phyloP scores from a whole-genome alignment of 2,113 vertebrate species.

The Gorsachius goisagi region DNA sequence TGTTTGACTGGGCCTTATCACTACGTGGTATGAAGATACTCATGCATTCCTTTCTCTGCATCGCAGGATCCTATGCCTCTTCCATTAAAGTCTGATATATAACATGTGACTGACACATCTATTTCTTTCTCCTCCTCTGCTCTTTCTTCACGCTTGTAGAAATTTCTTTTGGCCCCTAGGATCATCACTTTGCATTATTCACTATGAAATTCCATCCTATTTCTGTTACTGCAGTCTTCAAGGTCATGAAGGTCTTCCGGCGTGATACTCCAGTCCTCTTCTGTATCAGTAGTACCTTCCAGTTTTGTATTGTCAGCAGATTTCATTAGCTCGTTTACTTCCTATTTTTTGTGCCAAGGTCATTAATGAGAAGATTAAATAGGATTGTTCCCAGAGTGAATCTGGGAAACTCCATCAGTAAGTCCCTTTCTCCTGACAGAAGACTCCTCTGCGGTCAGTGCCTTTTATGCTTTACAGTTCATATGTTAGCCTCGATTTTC shows the following conservation, averaged over 20 bases:
- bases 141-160: not conserved
- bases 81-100: not conserved
- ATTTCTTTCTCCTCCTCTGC: not conserved
- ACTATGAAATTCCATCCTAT: not conserved
- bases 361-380: slow-evolving; percentile 26
- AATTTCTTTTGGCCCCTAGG: not conserved
- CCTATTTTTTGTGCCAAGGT: slow-evolving; percentile 3
- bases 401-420: not conserved
- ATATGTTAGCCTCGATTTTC: not conserved
- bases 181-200: not conserved
- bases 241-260: not conserved
- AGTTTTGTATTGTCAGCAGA: not conserved
- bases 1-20: not conserved
- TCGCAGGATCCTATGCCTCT: not conserved
- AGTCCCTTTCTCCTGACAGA: not conserved
- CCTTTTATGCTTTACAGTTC: not conserved
- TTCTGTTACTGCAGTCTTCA: not conserved
- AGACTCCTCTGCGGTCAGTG: not conserved
- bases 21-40: not conserved
- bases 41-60: not conserved
- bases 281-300: not conserved
- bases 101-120: not conserved
- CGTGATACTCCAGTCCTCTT: not conserved
- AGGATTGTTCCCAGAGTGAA: not conserved
- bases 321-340: not conserved